These are phyloP conservation scores for Microtus ochrogaster DNA, from an alignment of 2,113 vertebrate genomes.

Conservation along the genomic window DNA sequence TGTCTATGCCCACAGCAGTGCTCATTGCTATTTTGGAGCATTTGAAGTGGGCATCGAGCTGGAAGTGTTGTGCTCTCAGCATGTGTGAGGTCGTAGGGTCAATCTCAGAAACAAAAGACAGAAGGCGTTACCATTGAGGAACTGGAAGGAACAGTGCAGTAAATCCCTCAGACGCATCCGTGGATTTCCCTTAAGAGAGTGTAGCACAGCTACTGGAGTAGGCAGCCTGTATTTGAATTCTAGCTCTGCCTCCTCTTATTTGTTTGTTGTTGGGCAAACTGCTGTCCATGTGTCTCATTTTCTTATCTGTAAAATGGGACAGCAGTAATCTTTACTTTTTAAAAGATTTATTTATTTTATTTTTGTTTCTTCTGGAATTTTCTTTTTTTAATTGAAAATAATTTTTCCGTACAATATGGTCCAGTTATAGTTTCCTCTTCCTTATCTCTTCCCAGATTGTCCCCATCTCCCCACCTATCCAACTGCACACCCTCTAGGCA, in stretches of 20 bases:
- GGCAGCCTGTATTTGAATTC: not conserved
- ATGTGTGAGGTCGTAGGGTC: not conserved
- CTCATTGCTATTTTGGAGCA: not conserved
- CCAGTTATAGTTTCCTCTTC: not conserved
- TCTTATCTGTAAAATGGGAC: constrained; percentile 1
- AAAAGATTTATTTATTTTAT: not conserved
- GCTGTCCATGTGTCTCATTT: not conserved
- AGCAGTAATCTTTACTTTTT: not conserved
- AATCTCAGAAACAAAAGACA: not conserved
- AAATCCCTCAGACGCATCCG: not conserved
- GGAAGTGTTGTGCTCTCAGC: not conserved
- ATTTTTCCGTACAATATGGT: not conserved
- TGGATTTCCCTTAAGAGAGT: not conserved
- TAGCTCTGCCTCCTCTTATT: not conserved
- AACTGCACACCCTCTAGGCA: not conserved
- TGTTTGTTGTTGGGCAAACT: not conserved
- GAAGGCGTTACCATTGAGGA: not conserved
- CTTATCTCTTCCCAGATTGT: not conserved
- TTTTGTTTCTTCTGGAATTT: not conserved
- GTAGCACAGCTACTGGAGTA: not conserved
- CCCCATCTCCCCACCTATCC: not conserved
- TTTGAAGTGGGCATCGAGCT: not conserved
- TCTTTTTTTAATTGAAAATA: not conserved
- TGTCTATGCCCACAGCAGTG: not conserved
- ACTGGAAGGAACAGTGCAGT: not conserved